A percentile compares a stretch with the other conserved stretches of the same genome.
Evolutionary conservation across 2,888 invertebrate genomes (phyloP).

Genomic region (Pachymerium ferrugineum): DNA sequence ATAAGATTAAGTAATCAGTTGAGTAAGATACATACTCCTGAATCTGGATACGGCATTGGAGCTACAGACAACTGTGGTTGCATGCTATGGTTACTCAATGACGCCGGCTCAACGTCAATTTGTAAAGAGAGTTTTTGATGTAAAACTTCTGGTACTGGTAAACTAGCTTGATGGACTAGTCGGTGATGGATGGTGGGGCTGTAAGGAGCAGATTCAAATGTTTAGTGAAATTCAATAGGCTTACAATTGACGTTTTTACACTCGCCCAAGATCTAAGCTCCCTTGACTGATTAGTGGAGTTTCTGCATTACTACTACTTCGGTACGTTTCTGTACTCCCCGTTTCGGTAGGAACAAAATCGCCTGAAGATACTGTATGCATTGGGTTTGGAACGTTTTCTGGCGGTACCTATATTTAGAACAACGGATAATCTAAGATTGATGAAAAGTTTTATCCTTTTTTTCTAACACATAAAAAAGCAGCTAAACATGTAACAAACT

Average conservation of each 20-base stretch:
- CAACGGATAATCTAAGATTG: too few relatives aligned
- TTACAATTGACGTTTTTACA: not conserved
- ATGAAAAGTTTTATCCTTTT: too few relatives aligned
- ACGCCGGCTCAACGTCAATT: not conserved
- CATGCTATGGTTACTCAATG: not conserved
- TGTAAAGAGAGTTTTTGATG: not conserved
- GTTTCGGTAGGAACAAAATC: not conserved
- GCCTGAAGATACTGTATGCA: not conserved
- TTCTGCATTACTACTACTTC: slow-evolving; percentile 6
- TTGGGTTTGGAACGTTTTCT: not conserved
- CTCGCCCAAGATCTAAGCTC: not conserved
- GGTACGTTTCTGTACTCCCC: not conserved
- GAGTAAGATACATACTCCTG: not conserved
- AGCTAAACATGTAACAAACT: too few relatives aligned
- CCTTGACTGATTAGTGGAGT: not conserved
- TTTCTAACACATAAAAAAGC: too few relatives aligned
- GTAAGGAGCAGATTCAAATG: not conserved
- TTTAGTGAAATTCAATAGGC: too few relatives aligned
- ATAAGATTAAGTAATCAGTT: not conserved
- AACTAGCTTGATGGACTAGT: slow-evolving; percentile 26
- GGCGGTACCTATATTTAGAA: too few relatives aligned
- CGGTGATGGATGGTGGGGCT: not conserved
- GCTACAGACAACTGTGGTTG: not conserved
- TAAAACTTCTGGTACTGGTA: not conserved
- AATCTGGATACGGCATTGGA: not conserved